phyloP scores from a whole-genome alignment of 2,888 invertebrate genomes.

The Linyphia triangularis region DNA sequence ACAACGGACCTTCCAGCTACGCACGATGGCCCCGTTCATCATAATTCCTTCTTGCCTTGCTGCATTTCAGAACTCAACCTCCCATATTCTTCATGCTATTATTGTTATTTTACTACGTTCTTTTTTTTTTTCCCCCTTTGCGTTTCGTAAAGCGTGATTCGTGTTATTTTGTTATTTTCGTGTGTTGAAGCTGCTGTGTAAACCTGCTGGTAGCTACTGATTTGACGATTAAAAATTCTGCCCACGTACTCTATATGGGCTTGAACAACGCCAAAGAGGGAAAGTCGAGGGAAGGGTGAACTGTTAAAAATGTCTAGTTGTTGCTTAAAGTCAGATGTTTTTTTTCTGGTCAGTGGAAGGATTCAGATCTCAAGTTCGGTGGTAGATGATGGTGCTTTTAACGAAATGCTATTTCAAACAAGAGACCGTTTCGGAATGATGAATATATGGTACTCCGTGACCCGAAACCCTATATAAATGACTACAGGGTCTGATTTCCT shows the following conservation, averaged over 20 bases:
- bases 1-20: slow-evolving; percentile 65
- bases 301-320: too few species aligned
- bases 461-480: too few species aligned
- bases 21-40: slow-evolving; percentile 64
- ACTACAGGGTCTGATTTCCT: too few species aligned
- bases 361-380: too few species aligned
- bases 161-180: not conserved
- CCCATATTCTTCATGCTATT: not conserved
- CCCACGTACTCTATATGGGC: not conserved
- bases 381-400: too few species aligned
- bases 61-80: slow-evolving; percentile 10
- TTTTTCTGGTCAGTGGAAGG: too few species aligned
- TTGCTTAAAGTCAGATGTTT: too few species aligned
- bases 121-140: not conserved
- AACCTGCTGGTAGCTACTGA: slow-evolving; percentile 47
- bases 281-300: slow-evolving; percentile 20
- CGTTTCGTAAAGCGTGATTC: slow-evolving; percentile 17
- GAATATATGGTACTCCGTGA: too few species aligned
- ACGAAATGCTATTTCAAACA: too few species aligned
- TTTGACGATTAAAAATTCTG: slow-evolving; percentile 17
- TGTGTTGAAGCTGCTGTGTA: slow-evolving; percentile 23
- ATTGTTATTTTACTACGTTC: not conserved
- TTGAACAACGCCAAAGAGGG: not conserved
- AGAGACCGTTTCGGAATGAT: too few species aligned
- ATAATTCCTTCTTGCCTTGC: slow-evolving; percentile 15